Percentiles rank a stretch among this genome's conserved stretches.
These are phyloP conservation scores for Sphenodon punctatus DNA, from an alignment of 2,797 vertebrate species.

Conservation along the genomic window DNA sequence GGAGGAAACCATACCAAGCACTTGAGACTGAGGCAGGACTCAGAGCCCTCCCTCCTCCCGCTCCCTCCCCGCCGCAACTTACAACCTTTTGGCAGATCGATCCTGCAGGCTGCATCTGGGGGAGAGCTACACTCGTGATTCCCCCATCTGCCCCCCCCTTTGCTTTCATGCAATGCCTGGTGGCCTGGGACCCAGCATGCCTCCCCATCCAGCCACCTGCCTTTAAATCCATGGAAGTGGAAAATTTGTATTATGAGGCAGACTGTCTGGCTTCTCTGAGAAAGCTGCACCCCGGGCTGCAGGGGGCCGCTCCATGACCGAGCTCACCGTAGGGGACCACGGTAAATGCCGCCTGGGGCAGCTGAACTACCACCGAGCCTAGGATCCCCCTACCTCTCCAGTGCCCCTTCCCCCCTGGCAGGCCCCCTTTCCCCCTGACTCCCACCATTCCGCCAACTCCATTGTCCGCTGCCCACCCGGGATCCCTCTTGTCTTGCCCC, in stretches of 20 bases:
- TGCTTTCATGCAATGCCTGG: constrained; percentile 85
- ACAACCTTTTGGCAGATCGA: constrained; percentile 53
- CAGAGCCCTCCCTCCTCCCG: background rate
- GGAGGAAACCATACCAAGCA: constrained; percentile 21
- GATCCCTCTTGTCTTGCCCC: no score
- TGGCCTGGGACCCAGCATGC: constrained; percentile 84
- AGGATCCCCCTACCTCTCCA: no score
- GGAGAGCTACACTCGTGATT: constrained; percentile 40
- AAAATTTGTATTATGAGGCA: constrained; percentile 99
- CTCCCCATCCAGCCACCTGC: constrained; percentile 79
- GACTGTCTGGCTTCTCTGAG: constrained; percentile 94
- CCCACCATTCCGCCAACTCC: no score
- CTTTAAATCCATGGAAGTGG: constrained; percentile 98
- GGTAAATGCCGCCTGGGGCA: no score
- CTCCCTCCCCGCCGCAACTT: constrained; percentile 17
- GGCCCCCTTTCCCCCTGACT: no score
- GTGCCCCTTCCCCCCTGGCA: no score
- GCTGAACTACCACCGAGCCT: no score
- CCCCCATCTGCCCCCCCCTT: constrained; percentile 66
- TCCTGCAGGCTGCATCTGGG: constrained; percentile 46
- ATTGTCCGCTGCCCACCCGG: no score
- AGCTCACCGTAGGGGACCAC: constrained; percentile 92
- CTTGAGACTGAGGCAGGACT: constrained; percentile 23
- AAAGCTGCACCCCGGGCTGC: constrained; percentile 76
- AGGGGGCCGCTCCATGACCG: constrained; percentile 90